Percentiles rank a stretch among this genome's conserved stretches.
These are phyloP conservation scores for Stegana nigrithorax DNA, from an alignment of 2,888 invertebrate genomes.

Conservation along the genomic window DNA sequence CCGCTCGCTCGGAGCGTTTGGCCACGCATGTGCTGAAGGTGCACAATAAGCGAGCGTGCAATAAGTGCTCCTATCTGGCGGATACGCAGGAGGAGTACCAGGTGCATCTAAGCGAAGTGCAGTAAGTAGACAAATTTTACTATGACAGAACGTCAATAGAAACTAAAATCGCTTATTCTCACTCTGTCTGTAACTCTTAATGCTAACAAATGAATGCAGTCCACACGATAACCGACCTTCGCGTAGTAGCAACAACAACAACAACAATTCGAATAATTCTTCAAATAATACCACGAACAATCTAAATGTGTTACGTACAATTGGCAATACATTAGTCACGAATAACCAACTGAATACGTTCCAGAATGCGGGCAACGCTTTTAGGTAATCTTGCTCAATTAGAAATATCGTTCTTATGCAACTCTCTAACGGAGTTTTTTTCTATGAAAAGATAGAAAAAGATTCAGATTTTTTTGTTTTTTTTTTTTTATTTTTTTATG, in stretches of 20 bases:
- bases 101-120: slow-evolving; percentile 81
- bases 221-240: slow-evolving; percentile 66
- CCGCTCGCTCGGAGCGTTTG: slow-evolving; percentile 88
- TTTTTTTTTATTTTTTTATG: background rate
- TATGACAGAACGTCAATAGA: background rate
- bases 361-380: slow-evolving; percentile 66
- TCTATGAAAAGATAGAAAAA: too few species aligned
- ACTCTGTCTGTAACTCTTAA: slow-evolving; percentile 17
- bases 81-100: slow-evolving; percentile 85
- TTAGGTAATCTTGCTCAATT: slow-evolving; percentile 69
- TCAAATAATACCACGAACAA: slow-evolving; percentile 51
- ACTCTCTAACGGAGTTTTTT: slow-evolving; percentile 14
- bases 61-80: slow-evolving; percentile 87
- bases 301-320: slow-evolving; percentile 68
- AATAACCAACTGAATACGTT: slow-evolving; percentile 69
- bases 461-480: slow-evolving; percentile 3
- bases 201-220: slow-evolving; percentile 44
- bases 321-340: slow-evolving; percentile 68
- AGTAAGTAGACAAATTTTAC: slow-evolving; percentile 72
- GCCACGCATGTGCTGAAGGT: slow-evolving; percentile 92
- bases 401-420: background rate
- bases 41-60: slow-evolving; percentile 91
- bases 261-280: slow-evolving; percentile 30
- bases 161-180: slow-evolving; percentile 20
- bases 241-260: slow-evolving; percentile 56